Evolutionary conservation across 1,140 invertebrate genomes (phyloP).

Genomic region (Hyphantria cunea): DNA sequence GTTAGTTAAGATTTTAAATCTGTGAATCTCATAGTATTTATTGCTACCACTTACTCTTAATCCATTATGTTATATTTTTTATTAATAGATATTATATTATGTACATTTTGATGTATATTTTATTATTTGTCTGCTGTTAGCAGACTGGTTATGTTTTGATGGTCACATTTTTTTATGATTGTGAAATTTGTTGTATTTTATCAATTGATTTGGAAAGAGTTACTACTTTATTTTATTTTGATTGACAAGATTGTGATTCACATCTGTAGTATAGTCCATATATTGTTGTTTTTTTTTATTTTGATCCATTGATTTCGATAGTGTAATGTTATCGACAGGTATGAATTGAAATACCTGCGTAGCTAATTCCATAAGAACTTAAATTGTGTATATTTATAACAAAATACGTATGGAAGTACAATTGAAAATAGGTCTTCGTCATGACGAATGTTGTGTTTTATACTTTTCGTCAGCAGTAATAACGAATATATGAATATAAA

Average conservation of each 20-base stretch:
- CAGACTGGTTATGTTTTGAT: constrained; percentile 70
- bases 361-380: constrained; percentile 62
- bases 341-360: constrained; percentile 54
- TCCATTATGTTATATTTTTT: constrained; percentile 78
- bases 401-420: constrained; percentile 80
- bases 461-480: constrained; percentile 55
- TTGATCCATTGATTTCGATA: constrained; percentile 57
- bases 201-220: constrained; percentile 71
- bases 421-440: constrained; percentile 67
- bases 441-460: constrained; percentile 61
- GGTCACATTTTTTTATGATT: constrained; percentile 75
- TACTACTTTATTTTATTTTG: constrained; percentile 60
- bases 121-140: constrained; percentile 75
- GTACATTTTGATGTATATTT: constrained; percentile 81
- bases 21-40: constrained; percentile 82
- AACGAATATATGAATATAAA: constrained; percentile 54
- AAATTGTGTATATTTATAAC: constrained; percentile 64
- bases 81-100: constrained; percentile 80
- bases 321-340: constrained; percentile 50
- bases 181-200: constrained; percentile 78
- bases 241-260: constrained; percentile 66
- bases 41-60: constrained; percentile 77
- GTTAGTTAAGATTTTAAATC: constrained; percentile 81
- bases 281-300: constrained; percentile 68
- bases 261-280: constrained; percentile 55